Evolutionary conservation across 2,113 vertebrate genomes (phyloP).

Genomic region (Eolophus roseicapilla): DNA sequence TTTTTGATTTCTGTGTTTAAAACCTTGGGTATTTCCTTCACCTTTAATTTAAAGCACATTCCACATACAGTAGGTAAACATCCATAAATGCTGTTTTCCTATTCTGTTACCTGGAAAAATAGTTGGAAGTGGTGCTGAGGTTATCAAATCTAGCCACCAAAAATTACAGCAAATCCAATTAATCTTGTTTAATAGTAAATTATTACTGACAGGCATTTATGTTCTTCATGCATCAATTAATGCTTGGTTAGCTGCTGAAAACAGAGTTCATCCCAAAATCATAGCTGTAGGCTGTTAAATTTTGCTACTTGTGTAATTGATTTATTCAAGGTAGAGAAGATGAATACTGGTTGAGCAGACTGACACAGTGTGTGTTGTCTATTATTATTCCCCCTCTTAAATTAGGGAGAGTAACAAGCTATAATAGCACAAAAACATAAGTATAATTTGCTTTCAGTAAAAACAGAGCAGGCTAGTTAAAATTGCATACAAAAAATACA

Average conservation of each 20-base stretch:
- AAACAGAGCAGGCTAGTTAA: not conserved
- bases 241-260: slow-evolving; percentile 50
- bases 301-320: slow-evolving; percentile 55
- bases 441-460: slow-evolving; percentile 5
- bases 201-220: slow-evolving; percentile 62
- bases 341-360: not conserved
- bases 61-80: not conserved
- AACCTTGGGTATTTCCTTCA: not conserved
- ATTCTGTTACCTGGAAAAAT: slow-evolving; percentile 34
- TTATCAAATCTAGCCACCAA: slow-evolving; percentile 52
- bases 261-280: slow-evolving; percentile 61
- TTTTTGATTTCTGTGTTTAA: not conserved
- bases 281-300: slow-evolving; percentile 41
- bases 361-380: not conserved
- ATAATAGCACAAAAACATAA: not conserved
- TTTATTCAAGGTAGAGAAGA: slow-evolving; percentile 49
- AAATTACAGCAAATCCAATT: slow-evolving; percentile 54
- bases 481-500: not conserved
- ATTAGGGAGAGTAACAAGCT: not conserved
- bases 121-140: slow-evolving; percentile 34
- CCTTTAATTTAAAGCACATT: not conserved
- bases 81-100: not conserved
- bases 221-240: slow-evolving; percentile 59
- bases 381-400: slow-evolving; percentile 22
- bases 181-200: slow-evolving; percentile 56